Conservation (phyloP, 2,797 vertebrate genomes). For the Danio jaintianensis region DNA sequence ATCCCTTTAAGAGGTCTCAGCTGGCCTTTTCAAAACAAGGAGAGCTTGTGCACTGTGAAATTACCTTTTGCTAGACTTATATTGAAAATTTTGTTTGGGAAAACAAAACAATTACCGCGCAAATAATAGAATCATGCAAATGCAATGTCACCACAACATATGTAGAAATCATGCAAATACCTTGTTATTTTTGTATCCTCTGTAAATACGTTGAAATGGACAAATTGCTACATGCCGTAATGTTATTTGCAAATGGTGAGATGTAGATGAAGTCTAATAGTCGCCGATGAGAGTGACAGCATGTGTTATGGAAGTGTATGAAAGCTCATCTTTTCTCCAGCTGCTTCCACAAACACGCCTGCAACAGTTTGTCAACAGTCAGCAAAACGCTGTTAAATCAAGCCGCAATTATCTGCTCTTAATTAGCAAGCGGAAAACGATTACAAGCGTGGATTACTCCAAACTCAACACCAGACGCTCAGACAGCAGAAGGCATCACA, state of each 20-base stretch:
- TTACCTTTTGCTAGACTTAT: not conserved
- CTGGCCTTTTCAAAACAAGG: slow-evolving; percentile 27
- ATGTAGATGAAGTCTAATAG: slow-evolving; percentile 24
- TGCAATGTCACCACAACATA: not conserved
- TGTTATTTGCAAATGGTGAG: slow-evolving; percentile 4
- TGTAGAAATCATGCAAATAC: slow-evolving; percentile 6
- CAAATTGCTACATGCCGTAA: slow-evolving; percentile 18
- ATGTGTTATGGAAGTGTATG: slow-evolving; percentile 21
- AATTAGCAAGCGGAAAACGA: slow-evolving; percentile 78
- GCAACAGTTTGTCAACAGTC: slow-evolving; percentile 64
- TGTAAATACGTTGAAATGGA: slow-evolving; percentile 18
- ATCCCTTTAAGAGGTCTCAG: slow-evolving; percentile 3
- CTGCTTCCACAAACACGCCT: slow-evolving; percentile 52
- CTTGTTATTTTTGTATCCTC: not conserved
- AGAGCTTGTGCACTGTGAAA: not conserved
- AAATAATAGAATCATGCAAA: slow-evolving; percentile 26
- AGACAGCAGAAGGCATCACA: slow-evolving; percentile 42
- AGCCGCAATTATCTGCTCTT: slow-evolving; percentile 77
- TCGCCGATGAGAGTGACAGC: slow-evolving; percentile 27
- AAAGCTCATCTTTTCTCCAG: slow-evolving; percentile 37
- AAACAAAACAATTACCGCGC: slow-evolving; percentile 34
- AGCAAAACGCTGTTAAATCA: slow-evolving; percentile 65
- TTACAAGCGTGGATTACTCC: slow-evolving; percentile 75
- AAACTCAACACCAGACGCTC: slow-evolving; percentile 47
- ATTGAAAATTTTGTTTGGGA: slow-evolving; percentile 4